A percentile compares a stretch with the other conserved stretches of the same genome.
phyloP scores from a whole-genome alignment of 2,797 vertebrate genomes.

The Helicolenus hilgendorfi region DNA sequence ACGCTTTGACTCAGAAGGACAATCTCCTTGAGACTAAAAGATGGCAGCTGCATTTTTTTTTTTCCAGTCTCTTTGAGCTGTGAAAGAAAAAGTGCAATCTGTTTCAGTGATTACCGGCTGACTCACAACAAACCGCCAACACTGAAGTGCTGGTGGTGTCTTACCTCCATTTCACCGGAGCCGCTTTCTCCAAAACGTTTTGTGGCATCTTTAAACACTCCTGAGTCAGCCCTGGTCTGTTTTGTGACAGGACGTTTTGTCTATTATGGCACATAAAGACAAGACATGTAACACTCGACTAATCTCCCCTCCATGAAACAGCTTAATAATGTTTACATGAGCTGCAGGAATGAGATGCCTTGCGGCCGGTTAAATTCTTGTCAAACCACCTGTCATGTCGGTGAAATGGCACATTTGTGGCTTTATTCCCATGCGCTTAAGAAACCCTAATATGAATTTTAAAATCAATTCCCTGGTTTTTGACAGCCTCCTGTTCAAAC shows the following conservation, averaged over 20 bases:
- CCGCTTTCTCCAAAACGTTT: slow-evolving; percentile 25
- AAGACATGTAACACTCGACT: not conserved
- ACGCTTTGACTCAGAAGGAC: slow-evolving; percentile 42
- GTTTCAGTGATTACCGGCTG: slow-evolving; percentile 59
- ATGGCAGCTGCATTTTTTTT: slow-evolving; percentile 19
- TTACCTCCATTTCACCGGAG: slow-evolving; percentile 30
- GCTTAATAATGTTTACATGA: slow-evolving; percentile 29
- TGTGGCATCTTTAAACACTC: slow-evolving; percentile 31
- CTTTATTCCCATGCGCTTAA: not conserved
- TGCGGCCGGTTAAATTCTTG: not conserved
- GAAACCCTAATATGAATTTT: not conserved
- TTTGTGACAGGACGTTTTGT: slow-evolving; percentile 15
- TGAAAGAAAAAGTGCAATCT: slow-evolving; percentile 60
- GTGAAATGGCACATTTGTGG: not conserved
- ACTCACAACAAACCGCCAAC: slow-evolving; percentile 50
- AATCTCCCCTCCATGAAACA: not conserved
- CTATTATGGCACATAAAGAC: slow-evolving; percentile 1
- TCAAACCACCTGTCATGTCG: slow-evolving; percentile 33
- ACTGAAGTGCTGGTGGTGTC: slow-evolving; percentile 38
- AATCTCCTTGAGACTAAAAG: slow-evolving; percentile 47
- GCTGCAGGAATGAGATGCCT: slow-evolving; percentile 19
- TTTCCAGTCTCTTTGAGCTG: slow-evolving; percentile 51
- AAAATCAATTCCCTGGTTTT: slow-evolving; percentile 1
- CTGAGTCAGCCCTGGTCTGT: not conserved
- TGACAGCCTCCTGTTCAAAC: slow-evolving; percentile 28